Conservation (phyloP, 64 coral and sea anemone species). For the Pocillopora verrucosa region DNA sequence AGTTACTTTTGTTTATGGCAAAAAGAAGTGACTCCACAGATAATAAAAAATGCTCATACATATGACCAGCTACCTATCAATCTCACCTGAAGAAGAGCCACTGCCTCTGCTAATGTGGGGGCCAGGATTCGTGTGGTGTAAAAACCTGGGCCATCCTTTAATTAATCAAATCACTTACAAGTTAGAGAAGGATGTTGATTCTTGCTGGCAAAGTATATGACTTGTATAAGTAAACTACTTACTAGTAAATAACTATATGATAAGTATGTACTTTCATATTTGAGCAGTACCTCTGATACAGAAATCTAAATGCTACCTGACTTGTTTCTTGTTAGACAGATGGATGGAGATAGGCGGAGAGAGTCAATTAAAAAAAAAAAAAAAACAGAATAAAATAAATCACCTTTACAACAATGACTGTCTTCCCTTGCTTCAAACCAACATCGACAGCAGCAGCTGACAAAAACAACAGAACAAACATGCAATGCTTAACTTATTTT, state of each 20-base stretch:
- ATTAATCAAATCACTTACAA: background rate
- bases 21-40: too few species aligned
- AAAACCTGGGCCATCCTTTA: constrained; percentile 97
- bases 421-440: constrained; percentile 98
- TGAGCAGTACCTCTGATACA: background rate
- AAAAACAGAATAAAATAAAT: background rate
- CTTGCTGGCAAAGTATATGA: too few species aligned
- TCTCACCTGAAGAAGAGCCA: constrained; percentile 89
- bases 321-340: background rate
- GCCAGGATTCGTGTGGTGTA: constrained; percentile 99
- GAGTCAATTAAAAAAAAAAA: background rate
- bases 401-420: constrained; percentile 99
- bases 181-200: too few species aligned
- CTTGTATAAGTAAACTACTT: too few species aligned
- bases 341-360: background rate
- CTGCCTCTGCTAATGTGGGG: constrained; percentile 83
- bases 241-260: too few species aligned
- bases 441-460: constrained; percentile 92
- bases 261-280: background rate
- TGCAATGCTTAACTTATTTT: background rate
- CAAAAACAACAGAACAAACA: constrained; percentile 16
- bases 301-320: background rate
- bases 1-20: too few species aligned
- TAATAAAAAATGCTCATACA: too few species aligned
- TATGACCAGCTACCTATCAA: background rate